These are phyloP conservation scores for Trichoplusia ni DNA, from an alignment of 1,140 invertebrate genomes.

Conservation along the genomic window DNA sequence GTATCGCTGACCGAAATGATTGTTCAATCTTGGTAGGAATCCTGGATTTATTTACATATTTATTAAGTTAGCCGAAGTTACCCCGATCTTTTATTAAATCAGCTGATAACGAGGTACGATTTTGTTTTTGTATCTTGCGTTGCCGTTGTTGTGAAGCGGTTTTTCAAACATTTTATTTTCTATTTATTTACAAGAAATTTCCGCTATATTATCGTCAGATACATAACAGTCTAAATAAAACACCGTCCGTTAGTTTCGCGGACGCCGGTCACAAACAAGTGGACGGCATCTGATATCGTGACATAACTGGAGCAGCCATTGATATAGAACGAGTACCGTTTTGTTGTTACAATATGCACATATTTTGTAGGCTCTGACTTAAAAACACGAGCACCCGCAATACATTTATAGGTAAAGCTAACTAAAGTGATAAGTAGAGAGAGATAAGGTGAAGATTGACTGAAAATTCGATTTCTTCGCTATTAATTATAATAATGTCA, in stretches of 20 bases:
- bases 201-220: no score
- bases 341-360: conserved; percentile 18
- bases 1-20: conserved; percentile 85
- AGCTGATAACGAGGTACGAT: not conserved
- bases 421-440: no score
- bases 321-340: conserved; percentile 29
- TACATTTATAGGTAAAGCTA: no score
- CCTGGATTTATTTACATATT: conserved; percentile 79
- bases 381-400: not conserved
- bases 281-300: conserved; percentile 19
- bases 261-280: conserved; percentile 1
- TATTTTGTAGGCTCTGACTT: conserved; percentile 10
- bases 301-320: conserved; percentile 27
- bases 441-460: no score
- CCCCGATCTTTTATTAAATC: no score
- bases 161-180: no score
- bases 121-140: no score
- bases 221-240: conserved; percentile 12
- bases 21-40: conserved; percentile 84
- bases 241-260: conserved; percentile 22
- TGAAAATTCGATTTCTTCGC: no score
- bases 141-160: no score
- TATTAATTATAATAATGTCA: no score
- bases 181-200: no score
- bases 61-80: no score